Evolutionary conservation across 2,888 invertebrate genomes (phyloP), one percentile per base, ranked within the genome.

Genomic region (Cyrtodaria siliqua): DNA sequence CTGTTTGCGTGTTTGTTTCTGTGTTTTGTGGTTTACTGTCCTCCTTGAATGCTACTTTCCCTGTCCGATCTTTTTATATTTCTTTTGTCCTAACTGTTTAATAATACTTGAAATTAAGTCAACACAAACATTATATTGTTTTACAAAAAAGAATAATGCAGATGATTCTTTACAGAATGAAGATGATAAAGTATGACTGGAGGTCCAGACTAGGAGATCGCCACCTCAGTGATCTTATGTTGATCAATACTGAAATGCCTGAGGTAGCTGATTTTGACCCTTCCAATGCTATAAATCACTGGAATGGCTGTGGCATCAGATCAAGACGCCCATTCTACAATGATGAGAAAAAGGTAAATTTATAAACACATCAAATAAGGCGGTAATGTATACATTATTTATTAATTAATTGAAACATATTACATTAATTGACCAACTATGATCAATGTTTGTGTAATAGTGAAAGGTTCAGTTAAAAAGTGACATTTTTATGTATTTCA

Each of bases 161-260:
- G 6, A 14, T 49, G n/a, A 14, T 49, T 49, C n/a, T 9, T 56
- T 38, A 38, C 23, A 62, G 63, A 12, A 53, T 63, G 63, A 63
- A 63, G n/a, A 40, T 63, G 29, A 40, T 63, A 2, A 63, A 63
- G 38, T 53, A 53, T 40, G 63, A 53, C 24, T 63, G 63, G 53
- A 52, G 63, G n/a, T 63, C 63, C 4, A n/a, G 63, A 3, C 40
- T 63, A 0, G 64, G 47, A 14, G 42, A 33, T 2, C 14, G 52
- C 16, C 53, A 64, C 44, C 44, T 64, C 3, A 27, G n/a, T 2
- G 64, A 55, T 26, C 23, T 64, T 4, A 55, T 64, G 38, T 9
- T 64, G 16, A 20, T 64, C n/a, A 24, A 29, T 8, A 12, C 55
- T 42, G 64, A 64, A 18, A n/a, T 18, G 4, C 8, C 27, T 2